Evolutionary conservation across 2,797 vertebrate genomes (phyloP), one percentile per base, ranked within the genome.

Genomic region (Lateolabrax maculatus): DNA sequence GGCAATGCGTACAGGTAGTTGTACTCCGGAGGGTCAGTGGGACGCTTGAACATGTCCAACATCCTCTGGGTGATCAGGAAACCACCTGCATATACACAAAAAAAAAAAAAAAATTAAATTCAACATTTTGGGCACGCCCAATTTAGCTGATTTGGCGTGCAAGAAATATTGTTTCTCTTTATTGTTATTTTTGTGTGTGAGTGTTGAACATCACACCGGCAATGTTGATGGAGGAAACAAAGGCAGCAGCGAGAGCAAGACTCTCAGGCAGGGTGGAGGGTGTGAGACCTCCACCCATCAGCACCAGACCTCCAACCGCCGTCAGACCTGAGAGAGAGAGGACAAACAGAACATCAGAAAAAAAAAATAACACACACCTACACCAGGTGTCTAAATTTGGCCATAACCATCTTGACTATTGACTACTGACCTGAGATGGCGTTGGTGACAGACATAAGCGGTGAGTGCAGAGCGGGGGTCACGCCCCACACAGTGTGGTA

Each of bases 161-260:
- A 77, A 43, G 48, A 0, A 48, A 37, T 41, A 13, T 25, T 39
- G 1, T 23, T 44, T 1, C n/a, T 60, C 9, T 23, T 10, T 16
- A 1, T 27, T 37, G 19, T n/a, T 69, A 37, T 31, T 36, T 63
- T 46, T 67, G 46, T 58, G 31, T 57, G 52, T 23, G 46, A 46
- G 69, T 23, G 69, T 44, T 58, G 21, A 63, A 41, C 2, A 18
- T 64, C 87, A 71, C 41, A 96, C 96, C 96, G 13, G 96, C 96
- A 16, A 96, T 96, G 91, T 96, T 97, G 87, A 97, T 94, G 53
- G 96, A 96, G 61, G 96, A 97, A 72, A 97, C 92, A 23, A 97
- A 97, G 1, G 95, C 96, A 31, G 96, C 96, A 23, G 94, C 91
- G 49, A 96, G 89, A 63, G 96, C 96, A 6, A 96, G 93, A 78